Conservation (phyloP, 2,888 invertebrate genomes). For the Erebia epiphron region DNA sequence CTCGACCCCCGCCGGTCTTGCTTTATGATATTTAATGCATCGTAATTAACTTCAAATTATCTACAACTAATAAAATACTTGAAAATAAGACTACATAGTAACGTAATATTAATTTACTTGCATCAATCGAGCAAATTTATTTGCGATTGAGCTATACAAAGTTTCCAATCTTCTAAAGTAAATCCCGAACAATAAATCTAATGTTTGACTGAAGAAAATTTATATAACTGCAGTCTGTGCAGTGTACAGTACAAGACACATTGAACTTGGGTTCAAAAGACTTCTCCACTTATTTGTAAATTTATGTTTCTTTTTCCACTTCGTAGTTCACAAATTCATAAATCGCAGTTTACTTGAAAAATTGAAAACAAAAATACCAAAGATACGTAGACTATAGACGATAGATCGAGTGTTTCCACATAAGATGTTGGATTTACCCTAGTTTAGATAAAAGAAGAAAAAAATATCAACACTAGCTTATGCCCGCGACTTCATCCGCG, state of each 20-base stretch:
- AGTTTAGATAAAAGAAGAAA: no score
- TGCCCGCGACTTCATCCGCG: no score
- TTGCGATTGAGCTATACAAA: conserved; percentile 15
- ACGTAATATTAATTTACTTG: conserved; percentile 8
- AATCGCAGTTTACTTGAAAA: conserved; percentile 18
- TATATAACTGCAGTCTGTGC: neutral
- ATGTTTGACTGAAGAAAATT: neutral
- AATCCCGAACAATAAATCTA: conserved; percentile 7
- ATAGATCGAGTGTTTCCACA: neutral
- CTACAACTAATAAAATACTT: neutral
- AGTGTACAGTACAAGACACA: neutral
- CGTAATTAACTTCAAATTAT: neutral
- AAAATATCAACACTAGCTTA: no score
- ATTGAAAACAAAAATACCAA: conserved; percentile 21
- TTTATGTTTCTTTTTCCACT: conserved; percentile 28
- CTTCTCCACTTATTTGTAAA: neutral
- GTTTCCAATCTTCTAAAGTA: neutral
- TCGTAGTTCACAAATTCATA: conserved; percentile 3
- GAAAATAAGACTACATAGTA: conserved; percentile 3
- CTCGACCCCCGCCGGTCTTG: conserved; percentile 3
- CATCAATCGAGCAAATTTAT: conserved; percentile 30
- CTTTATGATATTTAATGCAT: conserved; percentile 1
- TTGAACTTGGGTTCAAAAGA: conserved; percentile 4
- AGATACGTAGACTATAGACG: conserved; percentile 3
- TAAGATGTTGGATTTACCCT: no score